A percentile compares a stretch with the other conserved stretches of the same genome.
Conservation (phyloP, 2,113 vertebrate species). For the Elephantulus edwardii region DNA sequence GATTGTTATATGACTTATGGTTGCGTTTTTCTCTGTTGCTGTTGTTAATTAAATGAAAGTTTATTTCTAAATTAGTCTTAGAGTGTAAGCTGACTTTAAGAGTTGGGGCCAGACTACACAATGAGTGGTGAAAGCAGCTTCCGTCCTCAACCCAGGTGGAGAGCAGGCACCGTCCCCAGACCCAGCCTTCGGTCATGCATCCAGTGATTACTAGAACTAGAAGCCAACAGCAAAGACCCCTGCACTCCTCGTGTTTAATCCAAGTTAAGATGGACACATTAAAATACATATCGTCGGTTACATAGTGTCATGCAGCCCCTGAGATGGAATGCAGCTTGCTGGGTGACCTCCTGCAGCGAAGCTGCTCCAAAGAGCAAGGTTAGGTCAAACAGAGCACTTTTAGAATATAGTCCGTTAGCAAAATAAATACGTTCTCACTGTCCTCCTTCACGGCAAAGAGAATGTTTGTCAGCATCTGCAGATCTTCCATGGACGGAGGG, state of each 20-base stretch:
- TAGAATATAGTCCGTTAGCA: too few species aligned
- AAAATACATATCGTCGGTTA: conserved; percentile 75
- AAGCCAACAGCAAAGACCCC: conserved; percentile 76
- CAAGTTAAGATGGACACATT: conserved; percentile 77
- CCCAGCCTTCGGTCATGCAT: conserved; percentile 74
- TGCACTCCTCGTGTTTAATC: conserved; percentile 74
- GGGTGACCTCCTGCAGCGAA: conserved; percentile 70
- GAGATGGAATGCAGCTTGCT: conserved; percentile 73
- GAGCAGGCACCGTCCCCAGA: background rate
- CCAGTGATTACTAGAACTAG: conserved; percentile 78
- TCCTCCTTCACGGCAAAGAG: too few species aligned
- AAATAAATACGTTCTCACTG: too few species aligned
- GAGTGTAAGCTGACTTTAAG: conserved; percentile 67
- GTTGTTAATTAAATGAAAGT: conserved; percentile 81
- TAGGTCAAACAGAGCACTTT: conserved; percentile 95
- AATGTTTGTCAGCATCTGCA: too few species aligned
- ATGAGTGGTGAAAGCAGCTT: background rate
- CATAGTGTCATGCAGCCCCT: conserved; percentile 80
- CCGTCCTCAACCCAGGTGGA: background rate
- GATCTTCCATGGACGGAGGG: too few species aligned
- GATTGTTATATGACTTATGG: too few species aligned
- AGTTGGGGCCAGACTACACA: conserved; percentile 67
- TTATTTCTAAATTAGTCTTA: conserved; percentile 83
- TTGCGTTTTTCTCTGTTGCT: too few species aligned
- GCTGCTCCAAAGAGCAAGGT: conserved; percentile 71